These are phyloP conservation scores for Ypsolopha sequella DNA, from an alignment of 2,888 invertebrate species.

Conservation along the genomic window DNA sequence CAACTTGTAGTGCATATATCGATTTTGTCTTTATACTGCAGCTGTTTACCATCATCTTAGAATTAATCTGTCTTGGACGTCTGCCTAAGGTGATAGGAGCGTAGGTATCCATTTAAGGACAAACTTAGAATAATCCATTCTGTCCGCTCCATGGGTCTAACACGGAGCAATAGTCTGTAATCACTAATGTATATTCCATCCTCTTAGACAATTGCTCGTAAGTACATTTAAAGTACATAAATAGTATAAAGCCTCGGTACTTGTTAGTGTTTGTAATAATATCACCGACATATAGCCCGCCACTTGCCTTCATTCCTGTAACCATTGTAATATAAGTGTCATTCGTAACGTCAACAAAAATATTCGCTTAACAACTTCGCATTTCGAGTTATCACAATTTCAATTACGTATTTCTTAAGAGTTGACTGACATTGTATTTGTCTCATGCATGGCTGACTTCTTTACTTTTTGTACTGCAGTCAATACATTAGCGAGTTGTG, in stretches of 20 bases:
- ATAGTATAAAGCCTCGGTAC: constrained; percentile 50
- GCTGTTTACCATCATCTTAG: too few species aligned
- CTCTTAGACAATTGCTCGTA: constrained; percentile 54
- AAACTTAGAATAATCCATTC: background rate
- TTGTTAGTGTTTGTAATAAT: constrained; percentile 50
- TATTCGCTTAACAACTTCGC: constrained; percentile 21
- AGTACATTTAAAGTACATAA: constrained; percentile 63
- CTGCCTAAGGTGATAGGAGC: too few species aligned
- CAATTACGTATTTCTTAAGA: constrained; percentile 26
- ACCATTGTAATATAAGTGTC: constrained; percentile 1
- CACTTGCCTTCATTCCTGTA: constrained; percentile 48
- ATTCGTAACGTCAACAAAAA: background rate
- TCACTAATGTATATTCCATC: constrained; percentile 71
- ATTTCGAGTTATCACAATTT: constrained; percentile 45
- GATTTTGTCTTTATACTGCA: background rate
- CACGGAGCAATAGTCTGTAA: constrained; percentile 21
- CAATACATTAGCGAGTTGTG: too few species aligned
- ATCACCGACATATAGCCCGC: constrained; percentile 43
- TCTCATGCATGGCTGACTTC: constrained; percentile 26
- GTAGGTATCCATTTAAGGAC: too few species aligned
- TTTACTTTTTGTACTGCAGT: too few species aligned
- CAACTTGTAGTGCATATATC: background rate
- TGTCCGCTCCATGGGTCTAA: background rate
- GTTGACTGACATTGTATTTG: constrained; percentile 56
- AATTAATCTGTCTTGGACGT: too few species aligned